Percentiles rank a stretch among this genome's conserved stretches.
Evolutionary conservation across 2,113 vertebrate genomes (phyloP).

Genomic region (Larimichthys polyactis): DNA sequence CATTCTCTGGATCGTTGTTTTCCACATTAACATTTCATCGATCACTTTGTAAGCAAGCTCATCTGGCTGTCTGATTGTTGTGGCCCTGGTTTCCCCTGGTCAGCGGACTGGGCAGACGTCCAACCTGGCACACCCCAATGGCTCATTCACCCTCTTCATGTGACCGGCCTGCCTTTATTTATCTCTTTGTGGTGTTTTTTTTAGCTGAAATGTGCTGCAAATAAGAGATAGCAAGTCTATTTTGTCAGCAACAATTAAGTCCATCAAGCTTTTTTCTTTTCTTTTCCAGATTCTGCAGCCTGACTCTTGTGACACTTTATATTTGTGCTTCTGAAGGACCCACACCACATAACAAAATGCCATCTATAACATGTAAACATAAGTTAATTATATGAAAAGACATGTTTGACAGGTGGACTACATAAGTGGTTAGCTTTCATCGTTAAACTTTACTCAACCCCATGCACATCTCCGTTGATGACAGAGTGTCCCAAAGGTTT

Average conservation of each 20-base stretch:
- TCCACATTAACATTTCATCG: conserved; percentile 66
- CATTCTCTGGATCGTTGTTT: conserved; percentile 40
- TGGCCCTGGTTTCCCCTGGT: neutral
- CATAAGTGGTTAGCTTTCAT: neutral
- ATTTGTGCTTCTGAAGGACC: neutral
- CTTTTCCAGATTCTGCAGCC: neutral
- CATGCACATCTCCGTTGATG: conserved; percentile 20
- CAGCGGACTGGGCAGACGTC: conserved; percentile 21
- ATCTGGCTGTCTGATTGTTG: conserved; percentile 22
- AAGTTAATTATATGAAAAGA: neutral
- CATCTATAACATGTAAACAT: conserved; percentile 8
- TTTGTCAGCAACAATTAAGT: neutral
- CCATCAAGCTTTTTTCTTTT: neutral
- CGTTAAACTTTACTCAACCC: neutral
- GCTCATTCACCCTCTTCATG: conserved; percentile 2
- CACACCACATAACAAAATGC: neutral
- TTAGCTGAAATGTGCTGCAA: neutral
- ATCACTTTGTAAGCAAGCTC: conserved; percentile 41
- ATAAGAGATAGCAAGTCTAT: neutral
- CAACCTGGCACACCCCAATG: conserved; percentile 18
- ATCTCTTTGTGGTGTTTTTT: conserved; percentile 1
- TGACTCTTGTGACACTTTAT: neutral
- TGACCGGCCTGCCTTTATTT: conserved; percentile 5
- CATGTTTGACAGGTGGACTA: conserved; percentile 6
- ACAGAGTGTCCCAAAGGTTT: conserved; percentile 22